Evolutionary conservation across 2,888 invertebrate genomes (phyloP), one percentile per base, ranked within the genome.

Genomic region (Agelastica alni): DNA sequence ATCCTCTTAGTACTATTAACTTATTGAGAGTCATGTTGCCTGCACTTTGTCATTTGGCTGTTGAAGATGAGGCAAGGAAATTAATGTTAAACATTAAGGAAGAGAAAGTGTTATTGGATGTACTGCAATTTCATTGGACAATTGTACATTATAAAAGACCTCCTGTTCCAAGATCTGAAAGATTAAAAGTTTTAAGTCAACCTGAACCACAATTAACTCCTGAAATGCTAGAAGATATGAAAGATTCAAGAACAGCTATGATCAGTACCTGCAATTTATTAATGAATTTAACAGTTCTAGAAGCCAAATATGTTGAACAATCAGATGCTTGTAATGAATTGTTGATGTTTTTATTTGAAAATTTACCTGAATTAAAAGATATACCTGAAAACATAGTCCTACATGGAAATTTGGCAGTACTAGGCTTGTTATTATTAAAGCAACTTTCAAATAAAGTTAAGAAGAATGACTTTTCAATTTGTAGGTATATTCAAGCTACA

Each of bases 221-320:
- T 0, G 84, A 87, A 70, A 80, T 89, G 59, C 73, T 89, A 53
- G 90, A 89, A 68, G 88, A 90, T 63, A 91, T 92, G 87, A 87
- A 88, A 68, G 90, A 91, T 73, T 90, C 93, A 0, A 84, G 92
- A 55, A 81, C 86, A 2, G 92, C 93, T 0, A 88, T 96, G 82
- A 87, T 91, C 59, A 91, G 93, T 63, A 83, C 92, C 20, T 95
- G 94, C 75, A 94, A 94, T 71, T 88, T 94, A 53, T 86, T 96
- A 62, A 93, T 96, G 90, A 96, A 96, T 73, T 81, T 96, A 2
- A 90, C 92, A 9, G 95, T 95, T 0, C 76, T 95, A 54, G 95
- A 95, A 66, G 86, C 90, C 0, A 89, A 90, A 74, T 78, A 90
- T 39, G 91, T 93, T 4, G 90, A 91, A 71, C 86, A 87, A 60